Evolutionary conservation across 2,113 vertebrate species (phyloP), one percentile per base, ranked within the genome.

Genomic region (Taxidea taxus): DNA sequence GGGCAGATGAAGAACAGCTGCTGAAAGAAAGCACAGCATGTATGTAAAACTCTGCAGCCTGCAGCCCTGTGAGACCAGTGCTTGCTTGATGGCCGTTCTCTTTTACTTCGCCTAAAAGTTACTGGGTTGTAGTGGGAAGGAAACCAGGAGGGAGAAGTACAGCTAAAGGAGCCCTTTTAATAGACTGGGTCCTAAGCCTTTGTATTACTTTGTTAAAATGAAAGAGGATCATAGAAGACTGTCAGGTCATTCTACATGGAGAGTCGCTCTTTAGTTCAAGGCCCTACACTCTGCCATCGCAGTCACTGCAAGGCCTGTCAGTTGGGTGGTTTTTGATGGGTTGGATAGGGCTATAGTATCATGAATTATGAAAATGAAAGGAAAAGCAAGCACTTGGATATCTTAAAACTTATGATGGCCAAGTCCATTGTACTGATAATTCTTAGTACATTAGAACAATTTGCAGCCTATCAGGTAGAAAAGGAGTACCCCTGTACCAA

Each of bases 31-130:
- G 44, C 4, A 1, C 16, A 6, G 78, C 31, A 0, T 13, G 27
- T 21, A 11, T 0, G 6, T 47, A 20, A 78, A 15, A 44, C 15
- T 70, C 44, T 23, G 49, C 34, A 51, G 44, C 82, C 82, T 20
- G 23, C 21, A 27, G 42, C 34, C 1, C 0, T 11, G 8, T 0
- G 1, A 13, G 29, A 37, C 11, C 27, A 0, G 20, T 1, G 29
- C 10, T 16, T 15, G 8, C 78, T 12, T 15, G 47, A 3, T 15
- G 20, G 27, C 4, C 0, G 2, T 21, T 25, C 60, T n/a, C 56
- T 60, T 82, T 25, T 0, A 2, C 12, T n/a, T 58, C 77, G 3
- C 75, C 54, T 44, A 0, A n/a, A 51, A 23, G 25, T 21, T 13
- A 0, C 68, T 4, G 34, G 21, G 6, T 62, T 7, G 14, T 34